These are phyloP conservation scores for Periophthalmodon schlosseri DNA, from an alignment of 2,113 vertebrate genomes.

Conservation along the genomic window DNA sequence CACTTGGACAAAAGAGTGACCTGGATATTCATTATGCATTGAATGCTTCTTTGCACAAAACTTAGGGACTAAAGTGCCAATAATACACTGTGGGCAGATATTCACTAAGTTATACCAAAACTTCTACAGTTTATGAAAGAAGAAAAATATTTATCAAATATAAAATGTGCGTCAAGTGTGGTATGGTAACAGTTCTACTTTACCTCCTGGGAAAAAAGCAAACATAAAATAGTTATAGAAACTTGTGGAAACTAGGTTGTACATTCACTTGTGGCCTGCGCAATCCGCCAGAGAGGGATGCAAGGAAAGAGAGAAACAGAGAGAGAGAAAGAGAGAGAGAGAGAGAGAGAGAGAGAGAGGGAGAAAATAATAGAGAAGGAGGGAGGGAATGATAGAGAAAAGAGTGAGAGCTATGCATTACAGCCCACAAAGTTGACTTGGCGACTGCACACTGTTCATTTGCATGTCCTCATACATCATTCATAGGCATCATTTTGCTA, in stretches of 20 bases:
- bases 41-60: neutral
- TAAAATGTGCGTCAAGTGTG: neutral
- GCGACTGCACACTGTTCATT: constrained; percentile 52
- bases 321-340: neutral
- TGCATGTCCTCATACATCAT: constrained; percentile 72
- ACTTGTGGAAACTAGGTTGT: neutral
- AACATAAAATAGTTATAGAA: neutral
- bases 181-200: neutral
- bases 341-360: neutral
- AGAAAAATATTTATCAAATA: neutral
- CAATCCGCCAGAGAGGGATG: constrained; percentile 6
- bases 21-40: no score
- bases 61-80: neutral
- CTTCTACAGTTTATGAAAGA: neutral
- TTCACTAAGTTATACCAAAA: neutral
- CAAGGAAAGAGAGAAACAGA: neutral
- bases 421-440: constrained; percentile 43
- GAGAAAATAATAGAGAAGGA: neutral
- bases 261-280: neutral
- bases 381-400: neutral
- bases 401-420: constrained; percentile 24
- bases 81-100: neutral
- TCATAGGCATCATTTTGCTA: constrained; percentile 63
- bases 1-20: no score
- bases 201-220: neutral